Conservation (phyloP, 2,113 vertebrate genomes). For the Rhinopomastus cyanomelas region DNA sequence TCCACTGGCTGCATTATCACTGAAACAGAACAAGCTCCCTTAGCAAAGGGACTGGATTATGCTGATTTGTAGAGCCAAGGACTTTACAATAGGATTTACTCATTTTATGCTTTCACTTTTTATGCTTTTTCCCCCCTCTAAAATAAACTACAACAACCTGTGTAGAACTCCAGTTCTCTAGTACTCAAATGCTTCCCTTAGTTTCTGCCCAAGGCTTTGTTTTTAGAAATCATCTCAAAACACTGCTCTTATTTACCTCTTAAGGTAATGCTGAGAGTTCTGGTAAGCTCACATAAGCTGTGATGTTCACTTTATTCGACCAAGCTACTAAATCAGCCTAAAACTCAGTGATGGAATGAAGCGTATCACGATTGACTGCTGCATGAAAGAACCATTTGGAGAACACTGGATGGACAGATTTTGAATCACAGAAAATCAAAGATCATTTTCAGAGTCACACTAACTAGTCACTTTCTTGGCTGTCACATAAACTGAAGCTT, state of each 20-base stretch:
- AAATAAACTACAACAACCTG: not conserved
- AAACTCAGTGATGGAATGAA: not conserved
- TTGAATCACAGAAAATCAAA: not conserved
- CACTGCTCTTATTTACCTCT: not conserved
- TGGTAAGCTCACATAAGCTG: not conserved
- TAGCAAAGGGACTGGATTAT: no score
- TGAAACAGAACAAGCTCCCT: no score
- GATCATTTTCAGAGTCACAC: not conserved
- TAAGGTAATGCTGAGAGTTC: not conserved
- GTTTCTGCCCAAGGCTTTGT: not conserved
- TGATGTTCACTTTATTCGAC: not conserved
- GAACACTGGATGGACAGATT: not conserved
- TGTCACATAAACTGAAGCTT: not conserved
- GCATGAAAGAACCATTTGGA: not conserved
- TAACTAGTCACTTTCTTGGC: not conserved
- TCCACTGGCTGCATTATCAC: not conserved
- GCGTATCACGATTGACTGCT: not conserved
- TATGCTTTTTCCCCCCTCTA: not conserved
- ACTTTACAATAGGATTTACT: no score
- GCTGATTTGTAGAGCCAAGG: not conserved
- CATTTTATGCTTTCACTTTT: no score
- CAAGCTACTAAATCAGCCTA: not conserved
- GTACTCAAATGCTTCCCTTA: no score
- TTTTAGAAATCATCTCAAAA: not conserved
- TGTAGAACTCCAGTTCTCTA: not conserved